These are phyloP conservation scores for Sisor rabdophorus DNA, from an alignment of 2,113 vertebrate species.

Conservation along the genomic window DNA sequence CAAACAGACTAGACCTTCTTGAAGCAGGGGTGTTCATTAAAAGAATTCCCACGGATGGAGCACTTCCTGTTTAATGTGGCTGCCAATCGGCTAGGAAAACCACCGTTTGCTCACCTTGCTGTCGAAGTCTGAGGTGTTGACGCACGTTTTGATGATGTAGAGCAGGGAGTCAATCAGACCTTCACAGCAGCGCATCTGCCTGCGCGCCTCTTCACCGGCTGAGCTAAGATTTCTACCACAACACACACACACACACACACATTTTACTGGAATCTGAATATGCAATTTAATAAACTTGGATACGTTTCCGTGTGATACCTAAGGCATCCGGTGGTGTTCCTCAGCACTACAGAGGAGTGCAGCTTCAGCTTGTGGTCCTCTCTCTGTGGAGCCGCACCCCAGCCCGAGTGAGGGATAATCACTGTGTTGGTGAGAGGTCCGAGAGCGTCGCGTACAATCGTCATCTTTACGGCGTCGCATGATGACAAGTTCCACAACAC, in stretches of 20 bases:
- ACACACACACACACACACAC: slow-evolving; percentile 30
- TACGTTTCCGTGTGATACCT: slow-evolving; percentile 67
- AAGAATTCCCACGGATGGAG: background rate
- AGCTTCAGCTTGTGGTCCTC: slow-evolving; percentile 94
- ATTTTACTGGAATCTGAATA: background rate
- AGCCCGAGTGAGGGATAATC: slow-evolving; percentile 95
- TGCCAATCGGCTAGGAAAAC: background rate
- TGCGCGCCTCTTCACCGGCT: slow-evolving; percentile 89
- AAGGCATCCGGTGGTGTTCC: slow-evolving; percentile 94
- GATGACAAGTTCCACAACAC: slow-evolving; percentile 98
- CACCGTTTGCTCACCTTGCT: slow-evolving; percentile 78
- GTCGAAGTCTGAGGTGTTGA: slow-evolving; percentile 92
- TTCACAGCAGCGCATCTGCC: slow-evolving; percentile 91
- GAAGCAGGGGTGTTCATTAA: background rate
- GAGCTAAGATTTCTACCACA: slow-evolving; percentile 89
- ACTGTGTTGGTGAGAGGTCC: slow-evolving; percentile 90
- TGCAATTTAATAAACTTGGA: background rate
- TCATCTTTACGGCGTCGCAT: slow-evolving; percentile 95
- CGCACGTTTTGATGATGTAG: slow-evolving; percentile 90
- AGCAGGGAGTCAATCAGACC: slow-evolving; percentile 91
- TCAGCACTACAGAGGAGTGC: slow-evolving; percentile 88
- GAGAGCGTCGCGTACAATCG: slow-evolving; percentile 91
- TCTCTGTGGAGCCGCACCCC: slow-evolving; percentile 84
- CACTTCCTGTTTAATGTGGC: too few species aligned
- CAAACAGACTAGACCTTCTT: background rate